Evolutionary conservation across 1,140 invertebrate species (phyloP).

Genomic region (Melipona quadrifasciata): DNA sequence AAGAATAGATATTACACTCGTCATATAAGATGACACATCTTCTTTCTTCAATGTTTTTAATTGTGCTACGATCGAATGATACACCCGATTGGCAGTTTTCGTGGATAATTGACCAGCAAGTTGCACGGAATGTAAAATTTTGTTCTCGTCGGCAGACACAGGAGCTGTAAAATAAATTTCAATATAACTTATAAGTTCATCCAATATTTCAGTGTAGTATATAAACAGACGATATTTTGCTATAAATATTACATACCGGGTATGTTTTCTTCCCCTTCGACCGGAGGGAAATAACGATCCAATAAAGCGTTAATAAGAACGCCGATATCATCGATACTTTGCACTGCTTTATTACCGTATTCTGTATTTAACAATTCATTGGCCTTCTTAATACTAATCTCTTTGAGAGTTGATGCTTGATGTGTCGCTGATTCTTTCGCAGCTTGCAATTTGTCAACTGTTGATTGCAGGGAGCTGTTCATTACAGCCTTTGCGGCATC

Average conservation of each 20-base stretch:
- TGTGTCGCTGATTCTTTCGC: slow-evolving; percentile 84
- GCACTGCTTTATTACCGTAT: slow-evolving; percentile 85
- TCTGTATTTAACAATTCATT: slow-evolving; percentile 87
- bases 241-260: slow-evolving; percentile 76
- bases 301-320: slow-evolving; percentile 85
- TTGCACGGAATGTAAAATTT: slow-evolving; percentile 87
- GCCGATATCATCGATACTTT: slow-evolving; percentile 85
- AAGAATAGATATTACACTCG: slow-evolving; percentile 85
- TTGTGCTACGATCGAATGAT: slow-evolving; percentile 86
- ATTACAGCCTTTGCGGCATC: slow-evolving; percentile 87
- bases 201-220: neutral
- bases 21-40: slow-evolving; percentile 86
- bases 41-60: slow-evolving; percentile 85
- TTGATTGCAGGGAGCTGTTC: slow-evolving; percentile 84
- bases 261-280: slow-evolving; percentile 80
- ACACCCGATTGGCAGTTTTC: slow-evolving; percentile 88
- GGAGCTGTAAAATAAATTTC: slow-evolving; percentile 78
- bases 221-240: too few species aligned
- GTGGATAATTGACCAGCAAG: slow-evolving; percentile 88
- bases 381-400: slow-evolving; percentile 87
- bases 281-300: slow-evolving; percentile 86
- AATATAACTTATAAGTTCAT: neutral
- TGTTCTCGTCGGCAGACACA: slow-evolving; percentile 85
- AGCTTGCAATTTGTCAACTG: slow-evolving; percentile 83
- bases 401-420: slow-evolving; percentile 85